A percentile compares a stretch with the other conserved stretches of the same genome.
phyloP scores from a whole-genome alignment of 1,140 invertebrate genomes.

The Drosophila tropicalis region DNA sequence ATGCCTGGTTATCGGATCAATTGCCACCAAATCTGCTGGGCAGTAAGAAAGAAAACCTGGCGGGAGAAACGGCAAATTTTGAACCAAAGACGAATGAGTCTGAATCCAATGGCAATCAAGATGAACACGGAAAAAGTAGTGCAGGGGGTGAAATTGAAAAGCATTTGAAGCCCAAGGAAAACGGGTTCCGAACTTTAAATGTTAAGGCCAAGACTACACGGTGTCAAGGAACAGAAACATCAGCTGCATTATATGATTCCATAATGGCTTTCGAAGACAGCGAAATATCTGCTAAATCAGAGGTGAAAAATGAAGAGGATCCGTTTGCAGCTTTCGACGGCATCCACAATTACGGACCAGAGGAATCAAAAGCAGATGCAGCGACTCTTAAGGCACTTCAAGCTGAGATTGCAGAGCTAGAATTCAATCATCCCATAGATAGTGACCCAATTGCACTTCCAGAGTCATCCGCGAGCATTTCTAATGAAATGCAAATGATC shows the following conservation, averaged over 20 bases:
- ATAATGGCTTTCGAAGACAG: background rate
- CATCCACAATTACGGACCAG: background rate
- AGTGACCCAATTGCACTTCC: background rate
- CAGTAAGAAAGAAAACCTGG: background rate
- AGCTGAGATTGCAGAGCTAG: background rate
- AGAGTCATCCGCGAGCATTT: background rate
- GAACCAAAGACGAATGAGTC: too few relatives aligned
- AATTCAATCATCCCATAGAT: too few relatives aligned
- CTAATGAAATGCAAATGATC: background rate
- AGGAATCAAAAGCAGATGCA: background rate
- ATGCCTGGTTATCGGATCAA: slow-evolving; percentile 10
- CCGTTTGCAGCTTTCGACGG: background rate
- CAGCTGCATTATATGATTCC: background rate
- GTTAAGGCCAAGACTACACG: background rate
- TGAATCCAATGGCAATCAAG: background rate
- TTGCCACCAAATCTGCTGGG: background rate
- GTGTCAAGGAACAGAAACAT: background rate
- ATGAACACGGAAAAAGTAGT: background rate
- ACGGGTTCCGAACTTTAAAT: background rate
- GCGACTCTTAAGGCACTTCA: background rate
- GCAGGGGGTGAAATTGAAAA: background rate
- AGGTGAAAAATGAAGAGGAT: background rate
- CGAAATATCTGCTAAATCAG: background rate
- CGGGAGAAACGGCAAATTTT: too few relatives aligned
- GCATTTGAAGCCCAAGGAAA: background rate